phyloP scores from a whole-genome alignment of 1,140 invertebrate genomes.

The Atta colombica region DNA sequence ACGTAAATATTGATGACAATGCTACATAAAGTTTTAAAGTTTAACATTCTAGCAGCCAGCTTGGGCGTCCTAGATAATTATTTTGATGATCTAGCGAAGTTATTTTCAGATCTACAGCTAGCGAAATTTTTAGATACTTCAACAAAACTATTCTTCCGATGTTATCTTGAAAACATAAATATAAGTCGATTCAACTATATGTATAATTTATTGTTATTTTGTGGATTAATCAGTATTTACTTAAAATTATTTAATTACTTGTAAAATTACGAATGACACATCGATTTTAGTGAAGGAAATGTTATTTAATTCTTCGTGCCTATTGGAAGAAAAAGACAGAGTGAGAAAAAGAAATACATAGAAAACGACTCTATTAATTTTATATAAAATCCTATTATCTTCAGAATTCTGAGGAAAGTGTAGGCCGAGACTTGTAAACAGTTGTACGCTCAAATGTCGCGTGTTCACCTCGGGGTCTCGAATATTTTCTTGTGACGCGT shows the following conservation, averaged over 20 bases:
- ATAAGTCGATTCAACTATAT: too few relatives aligned
- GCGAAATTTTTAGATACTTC: too few relatives aligned
- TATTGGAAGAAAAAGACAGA: not conserved
- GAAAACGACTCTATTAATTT: not conserved
- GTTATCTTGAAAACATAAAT: too few relatives aligned
- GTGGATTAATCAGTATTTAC: not conserved
- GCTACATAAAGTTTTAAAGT: too few relatives aligned
- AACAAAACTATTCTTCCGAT: too few relatives aligned
- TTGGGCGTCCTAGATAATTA: too few relatives aligned
- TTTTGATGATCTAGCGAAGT: too few relatives aligned
- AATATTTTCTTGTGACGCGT: conserved; percentile 39
- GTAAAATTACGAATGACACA: not conserved
- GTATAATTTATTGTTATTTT: too few relatives aligned
- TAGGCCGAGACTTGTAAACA: not conserved
- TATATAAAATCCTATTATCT: not conserved
- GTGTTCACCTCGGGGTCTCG: not conserved
- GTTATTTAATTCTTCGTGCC: not conserved
- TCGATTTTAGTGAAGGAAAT: not conserved
- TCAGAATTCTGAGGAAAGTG: not conserved
- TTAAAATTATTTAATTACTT: not conserved
- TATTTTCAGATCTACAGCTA: too few relatives aligned
- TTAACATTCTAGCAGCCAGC: too few relatives aligned
- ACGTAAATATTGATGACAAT: too few relatives aligned
- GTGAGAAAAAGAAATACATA: not conserved
- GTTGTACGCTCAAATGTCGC: conserved; percentile 8